Evolutionary conservation across 2,113 vertebrate genomes (phyloP), one percentile per base, ranked within the genome.

Genomic region (Cricetomys ansorgei): DNA sequence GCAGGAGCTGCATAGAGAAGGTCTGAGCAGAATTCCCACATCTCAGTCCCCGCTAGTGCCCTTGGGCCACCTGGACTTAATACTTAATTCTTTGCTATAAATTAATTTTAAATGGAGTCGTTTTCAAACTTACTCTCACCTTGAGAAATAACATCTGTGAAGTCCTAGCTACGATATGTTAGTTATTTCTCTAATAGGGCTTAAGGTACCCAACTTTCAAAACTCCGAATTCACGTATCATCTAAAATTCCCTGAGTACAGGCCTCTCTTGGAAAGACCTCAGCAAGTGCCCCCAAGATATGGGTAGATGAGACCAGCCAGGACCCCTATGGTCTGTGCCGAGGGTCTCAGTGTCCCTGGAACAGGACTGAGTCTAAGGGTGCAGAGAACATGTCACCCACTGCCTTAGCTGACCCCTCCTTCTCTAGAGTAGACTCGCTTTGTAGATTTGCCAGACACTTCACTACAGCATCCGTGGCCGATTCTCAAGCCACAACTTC

Each of bases 1-100:
- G 96, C 94, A 96, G 88, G 96, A 96, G 85, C 77, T 79, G 57
- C 65, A 67, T 94, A 50, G 70, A 53, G 86, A 91, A 94, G 95
- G 73, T 57, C 53, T 37, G 43, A 13, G 43, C 31, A 16, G 12
- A 7, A 0, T 9, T 48, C n/a, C 70, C 43, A 15, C 7, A 3
- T 6, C 37, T 80, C 83, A 0, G 69, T 3, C 10, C 25, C 40
- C 72, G 11, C 69, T 21, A 0, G 7, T 17, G 4, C 15, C 67
- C 7, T 34, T 40, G 16, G 34, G 23, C 84, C 64, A 70, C 62
- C 95, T 77, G 55, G 34, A 48, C 92, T 25, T 45, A 84, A 64
- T 8, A 37, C 67, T n/a, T 57, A 59, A 70, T 27, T 19, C 31
- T 87, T 65, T n/a, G 43, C 91, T 87, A 81, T 31, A 89, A 86